phyloP scores from a whole-genome alignment of 2,888 invertebrate species.

The Zaprionus bogoriensis region DNA sequence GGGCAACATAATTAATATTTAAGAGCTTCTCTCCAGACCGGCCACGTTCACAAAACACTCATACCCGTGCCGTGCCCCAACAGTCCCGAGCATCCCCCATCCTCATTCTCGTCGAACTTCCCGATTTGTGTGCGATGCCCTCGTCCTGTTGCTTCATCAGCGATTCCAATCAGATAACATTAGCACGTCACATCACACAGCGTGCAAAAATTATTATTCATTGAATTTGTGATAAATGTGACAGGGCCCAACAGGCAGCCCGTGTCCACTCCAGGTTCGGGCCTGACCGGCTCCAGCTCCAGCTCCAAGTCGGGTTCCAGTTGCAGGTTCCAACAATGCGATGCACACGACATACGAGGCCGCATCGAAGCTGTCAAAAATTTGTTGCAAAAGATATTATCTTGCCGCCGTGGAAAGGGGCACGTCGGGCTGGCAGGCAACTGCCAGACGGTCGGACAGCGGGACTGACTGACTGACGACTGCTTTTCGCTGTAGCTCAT shows the following conservation, averaged over 20 bases:
- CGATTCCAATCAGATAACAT: slow-evolving; percentile 82
- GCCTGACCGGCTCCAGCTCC: slow-evolving; percentile 16
- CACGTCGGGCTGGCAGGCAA: slow-evolving; percentile 8
- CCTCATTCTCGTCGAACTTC: too few species aligned
- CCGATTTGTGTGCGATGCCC: too few species aligned
- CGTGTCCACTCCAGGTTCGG: slow-evolving; percentile 2
- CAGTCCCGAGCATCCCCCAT: too few species aligned
- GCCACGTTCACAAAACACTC: slow-evolving; percentile 9
- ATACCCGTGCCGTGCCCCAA: slow-evolving; percentile 3
- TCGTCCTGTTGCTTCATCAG: slow-evolving; percentile 67
- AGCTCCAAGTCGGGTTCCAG: slow-evolving; percentile 12
- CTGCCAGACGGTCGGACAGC: slow-evolving; percentile 8
- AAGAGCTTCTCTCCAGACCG: slow-evolving; percentile 54
- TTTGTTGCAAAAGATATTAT: slow-evolving; percentile 82
- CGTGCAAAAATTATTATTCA: slow-evolving; percentile 82
- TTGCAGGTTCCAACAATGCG: slow-evolving; percentile 24
- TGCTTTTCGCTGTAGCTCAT: slow-evolving; percentile 60
- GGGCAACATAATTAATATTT: slow-evolving; percentile 79
- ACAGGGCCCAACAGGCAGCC: slow-evolving; percentile 76
- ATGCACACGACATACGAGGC: slow-evolving; percentile 41
- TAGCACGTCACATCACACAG: slow-evolving; percentile 81
- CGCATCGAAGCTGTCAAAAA: slow-evolving; percentile 80
- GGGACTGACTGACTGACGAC: slow-evolving; percentile 41
- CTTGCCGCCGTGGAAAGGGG: slow-evolving; percentile 45
- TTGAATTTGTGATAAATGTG: slow-evolving; percentile 82